phyloP scores from a whole-genome alignment of 2,888 invertebrate species.

The Lepidonotus clava region DNA sequence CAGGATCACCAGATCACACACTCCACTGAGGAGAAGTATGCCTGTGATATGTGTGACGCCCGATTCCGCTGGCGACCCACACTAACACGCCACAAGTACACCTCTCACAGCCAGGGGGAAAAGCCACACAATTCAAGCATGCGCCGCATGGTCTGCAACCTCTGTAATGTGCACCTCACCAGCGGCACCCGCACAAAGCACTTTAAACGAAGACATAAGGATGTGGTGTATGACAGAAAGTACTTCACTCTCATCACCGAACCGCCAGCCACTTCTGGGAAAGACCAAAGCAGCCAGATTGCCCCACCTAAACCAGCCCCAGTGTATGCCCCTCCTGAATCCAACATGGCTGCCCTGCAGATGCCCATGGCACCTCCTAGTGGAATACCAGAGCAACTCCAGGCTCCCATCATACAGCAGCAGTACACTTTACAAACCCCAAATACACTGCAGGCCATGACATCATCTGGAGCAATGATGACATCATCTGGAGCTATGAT shows the following conservation, averaged over 20 bases:
- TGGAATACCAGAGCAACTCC: too few relatives aligned
- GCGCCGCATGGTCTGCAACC: background rate
- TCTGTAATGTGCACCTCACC: background rate
- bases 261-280: background rate
- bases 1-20: slow-evolving; percentile 42
- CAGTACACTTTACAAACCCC: too few relatives aligned
- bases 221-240: background rate
- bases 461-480: too few relatives aligned
- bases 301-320: too few relatives aligned
- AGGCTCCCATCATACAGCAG: too few relatives aligned
- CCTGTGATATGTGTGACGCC: slow-evolving; percentile 16
- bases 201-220: slow-evolving; percentile 26
- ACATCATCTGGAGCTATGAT: too few relatives aligned
- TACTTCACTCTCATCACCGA: background rate
- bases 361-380: too few relatives aligned
- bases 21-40: slow-evolving; percentile 1
- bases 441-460: too few relatives aligned
- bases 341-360: too few relatives aligned
- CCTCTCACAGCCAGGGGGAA: background rate
- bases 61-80: slow-evolving; percentile 35
- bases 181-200: slow-evolving; percentile 11
- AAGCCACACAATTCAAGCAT: background rate
- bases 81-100: background rate
- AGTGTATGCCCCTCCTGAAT: too few relatives aligned
- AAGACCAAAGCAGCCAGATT: background rate